phyloP scores from a whole-genome alignment of 1,140 invertebrate genomes.

The Lasioglossum albipes region DNA sequence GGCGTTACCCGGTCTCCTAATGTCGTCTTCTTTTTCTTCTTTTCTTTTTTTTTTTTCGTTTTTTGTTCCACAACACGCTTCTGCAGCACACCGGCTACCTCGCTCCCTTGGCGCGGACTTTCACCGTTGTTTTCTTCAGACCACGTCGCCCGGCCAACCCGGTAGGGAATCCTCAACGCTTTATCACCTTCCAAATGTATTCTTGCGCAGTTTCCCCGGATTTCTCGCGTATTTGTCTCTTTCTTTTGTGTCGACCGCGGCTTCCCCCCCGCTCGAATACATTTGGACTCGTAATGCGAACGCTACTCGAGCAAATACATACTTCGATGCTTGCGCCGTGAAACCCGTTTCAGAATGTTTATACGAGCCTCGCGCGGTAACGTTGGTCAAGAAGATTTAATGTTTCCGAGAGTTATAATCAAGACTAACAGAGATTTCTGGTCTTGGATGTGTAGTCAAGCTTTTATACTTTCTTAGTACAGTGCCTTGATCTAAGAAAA shows the following conservation, averaged over 20 bases:
- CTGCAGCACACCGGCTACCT: not conserved
- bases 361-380: too few species aligned
- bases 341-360: too few species aligned
- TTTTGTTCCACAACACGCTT: conserved; percentile 9
- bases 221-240: not conserved
- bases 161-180: not conserved
- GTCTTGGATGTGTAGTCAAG: too few species aligned
- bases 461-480: too few species aligned
- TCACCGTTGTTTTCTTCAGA: conserved; percentile 27
- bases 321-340: not conserved
- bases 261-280: not conserved
- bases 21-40: conserved; percentile 19
- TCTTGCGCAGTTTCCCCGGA: not conserved
- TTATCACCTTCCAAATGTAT: conserved; percentile 5
- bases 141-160: not conserved
- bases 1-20: conserved; percentile 42
- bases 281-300: not conserved
- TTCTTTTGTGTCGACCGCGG: not conserved
- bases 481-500: too few species aligned
- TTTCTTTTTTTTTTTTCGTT: not conserved
- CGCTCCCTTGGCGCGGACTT: conserved; percentile 13
- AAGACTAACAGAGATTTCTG: too few species aligned
- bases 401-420: too few species aligned
- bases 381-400: too few species aligned
- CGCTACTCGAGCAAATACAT: not conserved